phyloP scores from a whole-genome alignment of 2,113 vertebrate genomes.

The Dendropsophus ebraccatus region DNA sequence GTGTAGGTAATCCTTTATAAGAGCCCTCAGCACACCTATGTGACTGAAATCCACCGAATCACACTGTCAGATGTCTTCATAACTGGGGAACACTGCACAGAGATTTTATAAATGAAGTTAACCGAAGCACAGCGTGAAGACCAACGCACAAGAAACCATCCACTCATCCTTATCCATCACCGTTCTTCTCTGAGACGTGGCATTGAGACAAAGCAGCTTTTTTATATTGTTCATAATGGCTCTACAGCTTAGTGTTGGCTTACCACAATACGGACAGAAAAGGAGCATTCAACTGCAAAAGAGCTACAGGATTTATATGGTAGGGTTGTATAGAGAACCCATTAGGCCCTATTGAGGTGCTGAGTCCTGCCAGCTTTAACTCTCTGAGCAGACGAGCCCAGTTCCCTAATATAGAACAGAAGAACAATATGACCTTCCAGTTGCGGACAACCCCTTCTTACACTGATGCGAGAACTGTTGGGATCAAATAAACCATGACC shows the following conservation, averaged over 20 bases:
- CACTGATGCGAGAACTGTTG: too few species aligned
- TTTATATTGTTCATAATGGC: too few species aligned
- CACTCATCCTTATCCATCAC: neutral
- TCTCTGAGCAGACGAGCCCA: too few species aligned
- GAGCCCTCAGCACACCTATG: neutral
- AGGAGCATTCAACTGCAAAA: neutral
- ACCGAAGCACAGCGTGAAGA: neutral
- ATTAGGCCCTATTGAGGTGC: neutral
- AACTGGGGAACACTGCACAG: too few species aligned
- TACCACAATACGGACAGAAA: too few species aligned
- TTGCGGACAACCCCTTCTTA: too few species aligned
- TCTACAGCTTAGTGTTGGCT: too few species aligned
- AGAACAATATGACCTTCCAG: too few species aligned
- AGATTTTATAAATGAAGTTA: neutral
- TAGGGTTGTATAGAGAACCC: neutral
- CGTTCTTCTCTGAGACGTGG: neutral
- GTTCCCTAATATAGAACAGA: too few species aligned
- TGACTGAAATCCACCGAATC: neutral
- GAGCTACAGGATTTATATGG: neutral
- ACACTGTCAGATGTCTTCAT: neutral
- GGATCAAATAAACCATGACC: too few species aligned
- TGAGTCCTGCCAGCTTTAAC: neutral
- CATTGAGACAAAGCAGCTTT: neutral
- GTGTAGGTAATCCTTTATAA: neutral
- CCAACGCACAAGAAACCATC: neutral